A percentile compares a stretch with the other conserved stretches of the same genome.
phyloP scores from a whole-genome alignment of 2,113 vertebrate genomes.

The Cyphomyrus discorhynchus region DNA sequence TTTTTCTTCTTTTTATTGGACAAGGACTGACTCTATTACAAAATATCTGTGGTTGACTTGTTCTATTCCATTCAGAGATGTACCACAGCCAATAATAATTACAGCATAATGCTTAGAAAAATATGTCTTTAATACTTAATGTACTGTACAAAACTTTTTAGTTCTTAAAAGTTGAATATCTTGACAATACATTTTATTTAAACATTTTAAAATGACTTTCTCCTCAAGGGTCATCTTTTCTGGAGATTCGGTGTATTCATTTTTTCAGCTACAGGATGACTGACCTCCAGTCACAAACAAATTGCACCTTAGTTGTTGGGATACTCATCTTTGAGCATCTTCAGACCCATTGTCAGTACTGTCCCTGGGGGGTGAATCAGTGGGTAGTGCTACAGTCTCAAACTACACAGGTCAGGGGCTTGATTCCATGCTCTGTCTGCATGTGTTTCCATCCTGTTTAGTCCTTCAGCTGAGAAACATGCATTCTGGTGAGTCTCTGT shows the following conservation, averaged over 20 bases:
- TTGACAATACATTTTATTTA: neutral
- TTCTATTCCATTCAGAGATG: neutral
- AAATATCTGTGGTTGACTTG: neutral
- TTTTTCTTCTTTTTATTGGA: neutral
- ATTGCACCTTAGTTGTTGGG: neutral
- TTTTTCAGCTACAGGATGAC: neutral
- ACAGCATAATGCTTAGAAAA: neutral
- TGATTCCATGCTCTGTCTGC: neutral
- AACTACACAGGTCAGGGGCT: neutral
- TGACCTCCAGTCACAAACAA: neutral
- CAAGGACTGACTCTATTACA: neutral
- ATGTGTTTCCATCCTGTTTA: neutral
- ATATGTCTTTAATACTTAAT: neutral
- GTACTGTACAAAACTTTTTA: neutral
- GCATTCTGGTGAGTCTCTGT: neutral
- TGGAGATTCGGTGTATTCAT: neutral
- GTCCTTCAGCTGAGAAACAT: neutral
- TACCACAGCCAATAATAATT: neutral
- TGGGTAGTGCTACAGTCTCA: neutral
- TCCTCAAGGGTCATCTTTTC: neutral
- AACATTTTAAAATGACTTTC: neutral
- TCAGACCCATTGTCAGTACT: neutral
- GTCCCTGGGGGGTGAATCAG: neutral
- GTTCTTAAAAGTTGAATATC: neutral
- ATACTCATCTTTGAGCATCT: neutral